phyloP scores from a whole-genome alignment of 2,113 vertebrate genomes.

The Heterotis niloticus region DNA sequence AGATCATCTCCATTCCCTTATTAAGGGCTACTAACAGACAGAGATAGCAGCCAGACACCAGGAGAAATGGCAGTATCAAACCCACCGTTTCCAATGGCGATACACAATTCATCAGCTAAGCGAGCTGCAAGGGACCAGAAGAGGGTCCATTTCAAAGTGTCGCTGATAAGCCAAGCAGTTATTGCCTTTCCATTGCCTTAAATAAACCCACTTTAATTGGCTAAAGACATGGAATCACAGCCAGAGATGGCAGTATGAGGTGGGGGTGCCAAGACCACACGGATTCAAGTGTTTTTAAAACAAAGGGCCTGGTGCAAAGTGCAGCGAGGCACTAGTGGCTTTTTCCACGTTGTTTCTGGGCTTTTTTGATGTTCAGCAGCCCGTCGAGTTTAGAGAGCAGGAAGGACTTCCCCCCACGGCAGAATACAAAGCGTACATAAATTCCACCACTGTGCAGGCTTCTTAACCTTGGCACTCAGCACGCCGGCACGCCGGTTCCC shows the following conservation, averaged over 20 bases:
- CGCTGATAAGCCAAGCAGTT: background rate
- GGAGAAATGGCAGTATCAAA: background rate
- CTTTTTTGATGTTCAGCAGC: slow-evolving; percentile 12
- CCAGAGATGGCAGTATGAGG: background rate
- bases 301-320: background rate
- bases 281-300: background rate
- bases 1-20: too few species aligned
- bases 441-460: background rate
- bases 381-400: background rate
- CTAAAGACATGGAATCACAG: background rate
- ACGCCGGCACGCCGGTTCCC: background rate
- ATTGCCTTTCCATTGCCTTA: background rate
- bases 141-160: background rate
- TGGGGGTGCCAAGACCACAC: slow-evolving; percentile 10
- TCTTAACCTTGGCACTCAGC: background rate
- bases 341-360: background rate
- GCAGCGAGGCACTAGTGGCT: background rate
- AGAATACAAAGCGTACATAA: background rate
- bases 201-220: slow-evolving; percentile 12
- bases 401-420: background rate
- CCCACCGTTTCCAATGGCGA: background rate
- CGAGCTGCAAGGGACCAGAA: background rate
- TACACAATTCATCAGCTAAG: background rate
- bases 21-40: background rate
- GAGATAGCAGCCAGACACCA: background rate